Evolutionary conservation across 2,888 invertebrate species (phyloP).

Genomic region (Apamea monoglypha): DNA sequence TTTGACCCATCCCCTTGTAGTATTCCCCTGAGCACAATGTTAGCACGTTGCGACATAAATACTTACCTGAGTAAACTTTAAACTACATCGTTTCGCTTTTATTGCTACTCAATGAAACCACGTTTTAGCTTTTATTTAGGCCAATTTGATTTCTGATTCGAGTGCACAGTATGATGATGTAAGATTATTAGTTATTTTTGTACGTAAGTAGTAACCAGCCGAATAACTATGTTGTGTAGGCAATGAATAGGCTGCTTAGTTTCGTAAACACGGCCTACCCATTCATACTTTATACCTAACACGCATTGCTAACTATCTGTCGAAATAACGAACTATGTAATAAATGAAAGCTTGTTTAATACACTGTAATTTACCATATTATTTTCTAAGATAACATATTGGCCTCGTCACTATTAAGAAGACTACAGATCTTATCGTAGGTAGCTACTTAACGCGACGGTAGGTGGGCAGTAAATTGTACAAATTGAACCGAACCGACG

Average conservation of each 20-base stretch:
- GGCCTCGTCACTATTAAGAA: conserved; percentile 22
- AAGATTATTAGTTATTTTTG: conserved; percentile 53
- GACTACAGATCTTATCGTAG: conserved; percentile 38
- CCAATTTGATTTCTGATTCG: conserved; percentile 68
- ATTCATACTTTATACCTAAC: conserved; percentile 41
- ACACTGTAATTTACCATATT: conserved; percentile 14
- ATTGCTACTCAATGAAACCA: conserved; percentile 75
- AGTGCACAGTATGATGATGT: conserved; percentile 55
- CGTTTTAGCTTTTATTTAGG: conserved; percentile 69
- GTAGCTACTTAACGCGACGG: conserved; percentile 62
- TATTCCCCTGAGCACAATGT: conserved; percentile 80
- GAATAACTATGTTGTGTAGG: conserved; percentile 37
- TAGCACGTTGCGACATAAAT: conserved; percentile 86
- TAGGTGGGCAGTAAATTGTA: conserved; percentile 73
- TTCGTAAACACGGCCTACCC: conserved; percentile 39
- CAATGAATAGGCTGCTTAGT: conserved; percentile 50
- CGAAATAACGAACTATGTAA: conserved; percentile 33
- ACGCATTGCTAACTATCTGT: conserved; percentile 40
- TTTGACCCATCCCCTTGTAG: conserved; percentile 79
- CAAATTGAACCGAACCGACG: conserved; percentile 70
- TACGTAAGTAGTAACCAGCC: conserved; percentile 35
- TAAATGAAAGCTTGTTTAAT: conserved; percentile 26
- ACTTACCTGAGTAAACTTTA: conserved; percentile 84
- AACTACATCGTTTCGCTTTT: conserved; percentile 81
- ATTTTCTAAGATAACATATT: conserved; percentile 22